Evolutionary conservation across 23 tunicate species (phyloP), one percentile per base, ranked within the genome.

Genomic region (Aplidium turbinatum): DNA sequence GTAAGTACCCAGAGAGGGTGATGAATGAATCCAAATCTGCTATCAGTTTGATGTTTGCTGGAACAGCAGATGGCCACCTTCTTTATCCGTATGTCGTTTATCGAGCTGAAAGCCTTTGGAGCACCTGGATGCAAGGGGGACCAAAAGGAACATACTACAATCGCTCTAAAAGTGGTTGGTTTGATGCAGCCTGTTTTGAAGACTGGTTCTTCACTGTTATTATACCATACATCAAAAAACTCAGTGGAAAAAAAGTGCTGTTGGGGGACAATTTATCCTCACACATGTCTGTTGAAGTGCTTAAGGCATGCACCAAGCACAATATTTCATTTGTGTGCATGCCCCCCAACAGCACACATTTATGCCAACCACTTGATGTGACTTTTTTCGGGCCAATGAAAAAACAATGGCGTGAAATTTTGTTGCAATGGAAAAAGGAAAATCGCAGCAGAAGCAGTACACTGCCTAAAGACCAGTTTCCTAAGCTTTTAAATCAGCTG

Each of bases 301-400:
- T 16, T 9, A 42, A 16, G 50, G 13, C 11, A 11, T 65, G 72
- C 50, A 65, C 11, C 23, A 21, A 65, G 50, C 36, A 65, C 24
- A 65, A 65, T 65, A 38, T 35, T 36, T n/a, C 27, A 65, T 65
- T 65, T 65, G 36, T 48, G 50, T 65, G 48, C 57, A 55, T 55
- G 31, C 58, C 52, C 4, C 76, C 76, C 47, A 70, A 70, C 76
- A 70, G 58, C 38, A 70, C 76, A 13, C 69, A 70, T 50, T 35
- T 70, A 3, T 46, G 60, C 3, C 76, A 70, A 27, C 61, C 61
- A 19, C 23, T 70, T 31, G 61, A 70, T 70, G 61, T 70, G 20
- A 50, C 72, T 36, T 65, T 65, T 30, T 65, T 65, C 22, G 38
- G 50, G 31, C 38, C 48, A n/a, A 65, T 65, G 72, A 65, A 65